These are phyloP conservation scores for Cavia aperea DNA, from an alignment of 2,113 vertebrate species.

Conservation along the genomic window DNA sequence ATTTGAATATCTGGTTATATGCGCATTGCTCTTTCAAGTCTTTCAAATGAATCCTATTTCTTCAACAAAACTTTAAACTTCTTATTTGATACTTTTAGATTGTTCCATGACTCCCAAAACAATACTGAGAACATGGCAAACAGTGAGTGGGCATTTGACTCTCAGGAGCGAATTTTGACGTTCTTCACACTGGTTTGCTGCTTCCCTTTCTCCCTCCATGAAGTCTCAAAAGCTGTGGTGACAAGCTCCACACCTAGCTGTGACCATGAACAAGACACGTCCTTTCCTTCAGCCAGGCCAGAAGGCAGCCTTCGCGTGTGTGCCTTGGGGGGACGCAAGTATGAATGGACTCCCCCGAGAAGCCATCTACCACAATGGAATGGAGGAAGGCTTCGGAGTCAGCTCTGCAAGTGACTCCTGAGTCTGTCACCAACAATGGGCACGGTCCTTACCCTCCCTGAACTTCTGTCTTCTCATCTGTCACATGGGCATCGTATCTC, in stretches of 20 bases:
- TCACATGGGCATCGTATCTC: neutral
- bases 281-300: neutral
- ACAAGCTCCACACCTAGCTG: neutral
- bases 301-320: neutral
- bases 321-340: neutral
- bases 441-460: neutral
- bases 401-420: neutral
- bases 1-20: neutral
- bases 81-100: neutral
- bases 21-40: neutral
- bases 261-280: neutral
- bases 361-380: neutral
- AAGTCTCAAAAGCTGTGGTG: neutral
- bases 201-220: neutral
- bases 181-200: neutral
- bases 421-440: neutral
- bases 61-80: neutral
- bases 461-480: neutral
- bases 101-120: neutral
- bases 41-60: neutral
- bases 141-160: neutral
- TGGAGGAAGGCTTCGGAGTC: neutral
- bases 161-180: slow-evolving; percentile 4
- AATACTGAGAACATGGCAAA: neutral
- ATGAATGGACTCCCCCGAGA: neutral